Conservation (phyloP, 2,888 invertebrate genomes). For the Parelbella ahira region DNA sequence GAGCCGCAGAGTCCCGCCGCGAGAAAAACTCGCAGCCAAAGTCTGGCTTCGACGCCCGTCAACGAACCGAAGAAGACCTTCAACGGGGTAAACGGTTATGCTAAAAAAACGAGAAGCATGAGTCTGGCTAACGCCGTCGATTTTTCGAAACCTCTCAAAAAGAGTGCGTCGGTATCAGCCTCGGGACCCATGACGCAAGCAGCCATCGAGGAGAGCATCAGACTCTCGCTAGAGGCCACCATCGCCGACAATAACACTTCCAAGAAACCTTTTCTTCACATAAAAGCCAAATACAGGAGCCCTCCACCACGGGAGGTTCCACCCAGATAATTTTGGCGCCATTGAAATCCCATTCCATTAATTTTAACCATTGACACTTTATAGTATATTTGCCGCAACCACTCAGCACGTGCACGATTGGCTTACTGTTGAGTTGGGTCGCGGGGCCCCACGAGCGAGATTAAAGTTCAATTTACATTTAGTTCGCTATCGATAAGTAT, state of each 20-base stretch:
- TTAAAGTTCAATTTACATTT: constrained; percentile 29
- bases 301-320: constrained; percentile 83
- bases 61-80: constrained; percentile 50
- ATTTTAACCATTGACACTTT: constrained; percentile 37
- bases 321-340: constrained; percentile 72
- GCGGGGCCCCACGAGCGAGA: not conserved
- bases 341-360: constrained; percentile 52
- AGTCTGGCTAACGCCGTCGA: constrained; percentile 54
- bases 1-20: constrained; percentile 32
- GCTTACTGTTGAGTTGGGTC: constrained; percentile 10
- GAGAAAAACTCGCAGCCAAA: constrained; percentile 59
- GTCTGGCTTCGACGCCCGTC: constrained; percentile 61
- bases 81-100: constrained; percentile 39
- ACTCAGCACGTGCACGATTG: constrained; percentile 2
- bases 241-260: constrained; percentile 57
- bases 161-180: constrained; percentile 47
- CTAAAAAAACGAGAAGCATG: constrained; percentile 68
- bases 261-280: constrained; percentile 83
- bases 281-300: constrained; percentile 87
- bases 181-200: constrained; percentile 64
- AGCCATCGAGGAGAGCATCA: constrained; percentile 71
- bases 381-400: constrained; percentile 9
- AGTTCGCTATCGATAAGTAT: constrained; percentile 34
- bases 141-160: constrained; percentile 45
- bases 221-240: constrained; percentile 62